Conservation (phyloP, 2,888 invertebrate genomes). For the Amblyteles armatorius region DNA sequence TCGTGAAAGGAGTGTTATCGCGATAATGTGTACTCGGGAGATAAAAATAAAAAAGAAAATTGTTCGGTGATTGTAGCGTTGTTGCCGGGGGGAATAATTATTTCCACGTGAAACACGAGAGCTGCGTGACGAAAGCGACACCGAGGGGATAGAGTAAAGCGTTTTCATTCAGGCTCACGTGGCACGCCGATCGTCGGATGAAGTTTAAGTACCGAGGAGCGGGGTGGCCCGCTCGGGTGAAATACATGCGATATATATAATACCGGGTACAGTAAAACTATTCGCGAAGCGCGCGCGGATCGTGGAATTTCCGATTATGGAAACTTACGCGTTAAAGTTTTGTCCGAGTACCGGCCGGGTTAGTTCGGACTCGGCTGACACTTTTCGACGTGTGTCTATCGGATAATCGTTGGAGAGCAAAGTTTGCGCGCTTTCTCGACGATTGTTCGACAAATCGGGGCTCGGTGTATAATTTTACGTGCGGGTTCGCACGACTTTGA, state of each 20-base stretch:
- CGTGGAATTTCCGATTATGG: slow-evolving; percentile 67
- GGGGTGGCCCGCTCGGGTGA: slow-evolving; percentile 29
- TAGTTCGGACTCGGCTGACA: slow-evolving; percentile 27
- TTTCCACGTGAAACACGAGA: slow-evolving; percentile 23
- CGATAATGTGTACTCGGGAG: slow-evolving; percentile 2
- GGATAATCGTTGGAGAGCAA: slow-evolving; percentile 41
- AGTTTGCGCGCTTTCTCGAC: slow-evolving; percentile 1
- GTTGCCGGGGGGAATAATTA: neutral
- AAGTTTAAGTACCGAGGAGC: slow-evolving; percentile 64
- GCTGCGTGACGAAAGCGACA: neutral
- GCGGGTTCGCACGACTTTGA: neutral
- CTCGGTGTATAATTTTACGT: neutral
- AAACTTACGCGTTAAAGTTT: slow-evolving; percentile 64
- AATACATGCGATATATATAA: slow-evolving; percentile 29
- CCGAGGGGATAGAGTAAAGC: slow-evolving; percentile 42
- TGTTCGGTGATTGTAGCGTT: neutral
- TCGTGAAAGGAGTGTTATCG: slow-evolving; percentile 43
- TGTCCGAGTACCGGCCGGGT: slow-evolving; percentile 7
- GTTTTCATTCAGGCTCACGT: slow-evolving; percentile 66
- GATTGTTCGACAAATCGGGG: neutral
- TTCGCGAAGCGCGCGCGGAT: slow-evolving; percentile 44
- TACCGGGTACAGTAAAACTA: slow-evolving; percentile 52
- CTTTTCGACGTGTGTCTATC: slow-evolving; percentile 39
- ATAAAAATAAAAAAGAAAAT: neutral
- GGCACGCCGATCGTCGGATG: slow-evolving; percentile 61